A percentile compares a stretch with the other conserved stretches of the same genome.
phyloP scores from a whole-genome alignment of 1,140 invertebrate genomes.

The Muscidifurax raptorellus region DNA sequence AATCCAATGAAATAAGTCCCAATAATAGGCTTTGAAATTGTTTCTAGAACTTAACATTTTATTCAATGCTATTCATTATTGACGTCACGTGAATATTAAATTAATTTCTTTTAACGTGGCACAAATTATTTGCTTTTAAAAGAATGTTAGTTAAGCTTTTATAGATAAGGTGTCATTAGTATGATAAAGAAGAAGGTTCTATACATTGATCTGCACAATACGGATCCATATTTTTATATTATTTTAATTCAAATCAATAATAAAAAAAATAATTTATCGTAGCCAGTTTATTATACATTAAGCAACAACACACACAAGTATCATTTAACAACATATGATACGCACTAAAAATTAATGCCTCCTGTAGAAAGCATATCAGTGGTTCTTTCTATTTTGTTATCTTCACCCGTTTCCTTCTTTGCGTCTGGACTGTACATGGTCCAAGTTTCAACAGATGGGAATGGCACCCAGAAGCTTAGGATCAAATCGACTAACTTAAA shows the following conservation, averaged over 20 bases:
- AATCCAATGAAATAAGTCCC: no score
- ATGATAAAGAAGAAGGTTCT: no score
- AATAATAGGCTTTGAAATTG: no score
- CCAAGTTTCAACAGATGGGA: conserved; percentile 55
- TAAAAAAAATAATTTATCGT: neutral
- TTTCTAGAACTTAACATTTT: no score
- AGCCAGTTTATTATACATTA: conserved; percentile 31
- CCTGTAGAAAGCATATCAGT: neutral
- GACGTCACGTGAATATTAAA: no score
- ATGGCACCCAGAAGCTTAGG: conserved; percentile 67
- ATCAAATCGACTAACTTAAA: conserved; percentile 22
- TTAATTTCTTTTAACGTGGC: no score
- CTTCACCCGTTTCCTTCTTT: conserved; percentile 32
- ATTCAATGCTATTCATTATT: no score
- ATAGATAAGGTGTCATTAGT: no score
- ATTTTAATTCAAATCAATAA: neutral
- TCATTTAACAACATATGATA: conserved; percentile 43
- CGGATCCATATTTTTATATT: no score
- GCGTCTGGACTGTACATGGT: neutral
- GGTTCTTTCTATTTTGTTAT: neutral
- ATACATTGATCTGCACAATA: no score
- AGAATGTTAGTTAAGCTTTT: no score
- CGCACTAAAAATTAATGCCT: neutral
- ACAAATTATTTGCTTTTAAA: no score
- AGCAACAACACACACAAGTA: conserved; percentile 35